These are phyloP conservation scores for Rotaria macrura DNA, from an alignment of 2,888 invertebrate genomes.

Conservation along the genomic window DNA sequence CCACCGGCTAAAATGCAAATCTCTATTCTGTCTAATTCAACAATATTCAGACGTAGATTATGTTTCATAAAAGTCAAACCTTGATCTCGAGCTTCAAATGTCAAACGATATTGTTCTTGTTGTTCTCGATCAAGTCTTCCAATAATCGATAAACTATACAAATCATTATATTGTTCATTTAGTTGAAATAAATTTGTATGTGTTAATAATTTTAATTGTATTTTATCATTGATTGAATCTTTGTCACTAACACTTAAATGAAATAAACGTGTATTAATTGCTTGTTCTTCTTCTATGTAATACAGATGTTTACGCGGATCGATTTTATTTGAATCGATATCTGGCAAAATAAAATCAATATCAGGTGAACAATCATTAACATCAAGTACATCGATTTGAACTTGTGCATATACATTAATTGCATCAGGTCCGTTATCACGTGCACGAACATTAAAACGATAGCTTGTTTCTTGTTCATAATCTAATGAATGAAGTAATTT, in stretches of 20 bases:
- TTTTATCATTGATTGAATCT: slow-evolving; percentile 16
- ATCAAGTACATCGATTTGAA: slow-evolving; percentile 13
- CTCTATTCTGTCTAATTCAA: no score
- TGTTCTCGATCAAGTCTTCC: slow-evolving; percentile 3
- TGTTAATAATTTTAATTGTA: neutral
- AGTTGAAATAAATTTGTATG: slow-evolving; percentile 10
- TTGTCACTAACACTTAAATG: slow-evolving; percentile 16
- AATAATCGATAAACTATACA: neutral
- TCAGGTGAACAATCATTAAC: neutral
- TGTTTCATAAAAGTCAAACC: neutral
- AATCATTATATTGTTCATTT: slow-evolving; percentile 12
- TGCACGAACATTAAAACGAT: neutral
- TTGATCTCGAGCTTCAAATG: slow-evolving; percentile 15
- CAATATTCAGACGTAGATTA: no score
- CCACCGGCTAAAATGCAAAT: no score
- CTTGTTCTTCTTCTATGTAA: slow-evolving; percentile 3
- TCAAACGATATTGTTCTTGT: slow-evolving; percentile 11
- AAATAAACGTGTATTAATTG: neutral
- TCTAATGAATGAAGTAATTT: neutral
- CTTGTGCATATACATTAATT: slow-evolving; percentile 18
- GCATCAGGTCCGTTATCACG: neutral
- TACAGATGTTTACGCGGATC: neutral
- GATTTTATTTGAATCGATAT: neutral
- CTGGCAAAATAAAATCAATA: slow-evolving; percentile 18
- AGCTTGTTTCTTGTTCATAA: slow-evolving; percentile 1